A percentile compares a stretch with the other conserved stretches of the same genome.
phyloP scores from a whole-genome alignment of 2,797 vertebrate genomes.

The Hydrolagus colliei region DNA sequence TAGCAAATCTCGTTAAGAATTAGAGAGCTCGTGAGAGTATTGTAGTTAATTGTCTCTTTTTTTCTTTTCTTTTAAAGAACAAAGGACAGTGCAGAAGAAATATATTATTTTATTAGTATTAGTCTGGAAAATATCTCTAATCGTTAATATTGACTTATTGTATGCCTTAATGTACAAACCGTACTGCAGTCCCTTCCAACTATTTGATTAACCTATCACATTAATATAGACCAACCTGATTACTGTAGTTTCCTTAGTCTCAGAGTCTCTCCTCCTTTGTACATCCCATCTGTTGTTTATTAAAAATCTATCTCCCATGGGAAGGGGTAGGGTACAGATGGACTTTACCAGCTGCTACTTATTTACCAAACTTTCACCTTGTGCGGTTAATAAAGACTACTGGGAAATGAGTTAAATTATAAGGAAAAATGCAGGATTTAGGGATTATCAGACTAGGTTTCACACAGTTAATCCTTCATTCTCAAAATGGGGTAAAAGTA shows the following conservation, averaged over 20 bases:
- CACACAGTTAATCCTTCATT: conserved; percentile 22
- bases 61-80: not conserved
- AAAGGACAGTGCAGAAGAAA: conserved; percentile 18
- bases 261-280: conserved; percentile 38
- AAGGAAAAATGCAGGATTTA: conserved; percentile 41
- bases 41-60: conserved; percentile 6
- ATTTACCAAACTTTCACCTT: conserved; percentile 41
- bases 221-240: conserved; percentile 38
- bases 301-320: conserved; percentile 37
- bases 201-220: conserved; percentile 52
- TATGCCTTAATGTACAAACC: conserved; percentile 43
- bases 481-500: not conserved
- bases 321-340: conserved; percentile 37
- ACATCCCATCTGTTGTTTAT: conserved; percentile 48
- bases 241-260: conserved; percentile 33
- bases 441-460: conserved; percentile 44
- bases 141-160: conserved; percentile 39
- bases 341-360: conserved; percentile 48
- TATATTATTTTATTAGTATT: conserved; percentile 25
- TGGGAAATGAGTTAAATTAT: conserved; percentile 39
- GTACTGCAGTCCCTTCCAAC: conserved; percentile 40
- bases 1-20: conserved; percentile 25
- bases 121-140: conserved; percentile 43
- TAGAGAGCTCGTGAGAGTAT: conserved; percentile 12
- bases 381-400: conserved; percentile 43